Base-by-base conservation (phyloP, 2,797 vertebrate species). In the Eulemur albifrons region DNA sequence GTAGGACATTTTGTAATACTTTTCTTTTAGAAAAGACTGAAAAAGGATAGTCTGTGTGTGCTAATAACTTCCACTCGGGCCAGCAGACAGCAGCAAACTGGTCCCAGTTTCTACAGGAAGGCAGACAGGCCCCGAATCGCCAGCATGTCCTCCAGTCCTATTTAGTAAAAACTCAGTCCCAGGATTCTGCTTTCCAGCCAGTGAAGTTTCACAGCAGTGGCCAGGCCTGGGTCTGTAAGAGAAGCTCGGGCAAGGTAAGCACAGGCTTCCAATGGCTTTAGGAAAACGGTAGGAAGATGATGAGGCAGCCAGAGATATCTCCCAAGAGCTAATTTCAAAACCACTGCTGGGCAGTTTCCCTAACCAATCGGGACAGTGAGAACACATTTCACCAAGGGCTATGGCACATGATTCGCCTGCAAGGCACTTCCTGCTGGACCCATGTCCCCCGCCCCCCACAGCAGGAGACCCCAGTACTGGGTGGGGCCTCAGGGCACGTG, bases 251-350 rank as follows among this genome's bases (percentile, higher is more conserved):
- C 45, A 77, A 84, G 90, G 20, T 70, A 77, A 77, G 61, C 65
- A 50, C 1, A 52, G 30, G 27, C 38, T 59, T 86, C 70, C 48
- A 73, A 67, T n/a, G 43, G 30, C 76, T 97, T 92, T 79, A 75
- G 92, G 85, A 93, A 93, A 94, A 72, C 7, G 14, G 88, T 14
- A 86, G 40, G 40, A 48, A 85, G 94, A 90, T 73, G 61, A 90
- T 21, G 79, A 90, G 73, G 57, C 93, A 48, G 61, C 59, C 59
- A 76, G 82, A 89, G 87, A 72, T 21, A 72, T 45, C 87, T 35
- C 38, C 77, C 52, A 70, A 80, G 86, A 94, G 54, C 52, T 65
- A 30, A 95, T 87, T 82, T 59, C 81, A 38, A 79, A 93, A 73
- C 35, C 25, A 63, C 25, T 3, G 54, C 54, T 15, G 23, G 59